Evolutionary conservation across 2,113 vertebrate species (phyloP), one percentile per base, ranked within the genome.

Genomic region (Hylia prasina): DNA sequence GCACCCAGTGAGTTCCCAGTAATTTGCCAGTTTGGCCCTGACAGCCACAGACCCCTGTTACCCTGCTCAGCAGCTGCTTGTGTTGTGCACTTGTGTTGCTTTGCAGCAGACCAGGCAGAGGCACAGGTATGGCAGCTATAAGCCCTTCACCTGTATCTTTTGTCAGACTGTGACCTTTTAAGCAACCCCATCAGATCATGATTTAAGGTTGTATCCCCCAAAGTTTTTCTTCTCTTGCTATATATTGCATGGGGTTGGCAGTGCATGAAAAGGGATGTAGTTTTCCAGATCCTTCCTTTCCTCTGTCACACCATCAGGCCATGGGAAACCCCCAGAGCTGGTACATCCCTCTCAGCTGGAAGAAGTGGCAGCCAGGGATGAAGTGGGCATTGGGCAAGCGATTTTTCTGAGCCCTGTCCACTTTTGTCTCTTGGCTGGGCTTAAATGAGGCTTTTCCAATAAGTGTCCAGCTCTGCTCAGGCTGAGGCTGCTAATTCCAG

Each of bases 11-110:
- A 85, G 37, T 39, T 87, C 54, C 45, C 11, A 2, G 27, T n/a
- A 50, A 51, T 16, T 23, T 47, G 54, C 35, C 42, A 25, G 30
- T 33, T 72, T 72, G 28, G 16, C 13, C 63, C 40, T 50, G n/a
- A 11, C 10, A 72, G 57, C 57, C 51, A 31, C 33, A 64, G 17
- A 82, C 25, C 39, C 48, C 22, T 8, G 13, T n/a, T 39, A 11
- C 30, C 21, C 48, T 35, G 18, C 47, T 48, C 65, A 37, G 21
- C 2, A 0, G 33, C 47, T 27, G 31, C 70, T 75, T 45, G 35
- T 48, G 42, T 13, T 3, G 0, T 0, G 0, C 0, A 0, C 18
- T 65, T 27, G 31, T 24, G 23, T 11, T 0, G 0, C 19, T 65
- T 31, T 82, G 50, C 20, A 33, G 37, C 24, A 57, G 58, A 40